phyloP scores from a whole-genome alignment of 2,888 invertebrate species.

The Julus scandinavius region DNA sequence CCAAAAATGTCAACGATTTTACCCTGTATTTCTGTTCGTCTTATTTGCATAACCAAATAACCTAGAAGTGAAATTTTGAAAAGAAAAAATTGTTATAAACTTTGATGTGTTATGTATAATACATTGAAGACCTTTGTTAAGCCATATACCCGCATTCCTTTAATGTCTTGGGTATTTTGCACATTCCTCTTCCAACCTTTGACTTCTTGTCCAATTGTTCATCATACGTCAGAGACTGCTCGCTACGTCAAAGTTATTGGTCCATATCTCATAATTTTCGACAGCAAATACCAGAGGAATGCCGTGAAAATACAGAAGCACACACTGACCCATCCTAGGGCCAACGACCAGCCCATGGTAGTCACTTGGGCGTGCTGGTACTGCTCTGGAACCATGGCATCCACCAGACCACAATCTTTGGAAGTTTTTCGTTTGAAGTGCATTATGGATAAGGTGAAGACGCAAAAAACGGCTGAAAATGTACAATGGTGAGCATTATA shows the following conservation, averaged over 20 bases:
- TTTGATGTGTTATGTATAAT: not conserved
- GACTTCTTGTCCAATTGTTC: too few species aligned
- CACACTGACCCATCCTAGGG: slow-evolving; percentile 79
- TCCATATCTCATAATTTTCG: slow-evolving; percentile 87
- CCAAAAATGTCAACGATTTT: too few species aligned
- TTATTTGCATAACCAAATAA: too few species aligned
- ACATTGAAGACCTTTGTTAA: not conserved
- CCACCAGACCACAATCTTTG: slow-evolving; percentile 66
- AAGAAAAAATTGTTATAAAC: too few species aligned
- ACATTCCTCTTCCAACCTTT: too few species aligned
- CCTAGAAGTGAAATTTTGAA: too few species aligned
- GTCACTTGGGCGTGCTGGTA: slow-evolving; percentile 56
- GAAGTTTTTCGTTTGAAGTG: slow-evolving; percentile 87
- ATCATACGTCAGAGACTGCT: not conserved
- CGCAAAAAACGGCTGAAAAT: slow-evolving; percentile 82
- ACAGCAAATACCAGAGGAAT: slow-evolving; percentile 85
- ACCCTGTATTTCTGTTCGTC: too few species aligned
- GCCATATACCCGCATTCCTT: not conserved
- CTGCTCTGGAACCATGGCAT: slow-evolving; percentile 58
- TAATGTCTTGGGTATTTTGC: not conserved
- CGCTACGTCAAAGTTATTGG: slow-evolving; percentile 54
- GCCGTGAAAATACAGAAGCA: slow-evolving; percentile 84
- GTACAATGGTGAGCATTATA: too few species aligned
- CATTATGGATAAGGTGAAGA: slow-evolving; percentile 91
- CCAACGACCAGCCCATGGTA: slow-evolving; percentile 63